Evolutionary conservation across 2,888 invertebrate genomes (phyloP).

Genomic region (Pandemis corylana): DNA sequence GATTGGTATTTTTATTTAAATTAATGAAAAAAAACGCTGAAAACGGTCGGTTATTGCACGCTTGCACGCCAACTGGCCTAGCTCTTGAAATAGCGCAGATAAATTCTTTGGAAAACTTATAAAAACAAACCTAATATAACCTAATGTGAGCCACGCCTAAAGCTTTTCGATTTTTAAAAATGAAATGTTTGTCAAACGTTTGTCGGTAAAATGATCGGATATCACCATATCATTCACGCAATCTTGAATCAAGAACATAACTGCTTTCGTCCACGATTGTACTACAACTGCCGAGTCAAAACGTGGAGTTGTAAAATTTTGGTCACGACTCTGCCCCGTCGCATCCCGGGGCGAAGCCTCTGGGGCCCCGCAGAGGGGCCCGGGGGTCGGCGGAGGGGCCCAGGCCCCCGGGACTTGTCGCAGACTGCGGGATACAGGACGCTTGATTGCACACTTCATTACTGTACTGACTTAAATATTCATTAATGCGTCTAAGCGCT

Average conservation of each 20-base stretch:
- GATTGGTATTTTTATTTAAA: slow-evolving; percentile 1
- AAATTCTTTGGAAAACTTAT: no score
- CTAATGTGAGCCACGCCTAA: no score
- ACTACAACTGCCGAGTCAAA: slow-evolving; percentile 45
- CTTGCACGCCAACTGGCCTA: neutral
- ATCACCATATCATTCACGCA: no score
- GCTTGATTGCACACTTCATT: slow-evolving; percentile 43
- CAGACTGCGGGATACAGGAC: slow-evolving; percentile 40
- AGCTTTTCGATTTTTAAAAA: no score
- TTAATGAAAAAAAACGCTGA: neutral
- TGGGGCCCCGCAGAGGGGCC: slow-evolving; percentile 5
- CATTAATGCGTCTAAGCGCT: slow-evolving; percentile 38
- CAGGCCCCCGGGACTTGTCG: slow-evolving; percentile 39
- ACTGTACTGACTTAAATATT: slow-evolving; percentile 38
- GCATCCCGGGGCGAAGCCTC: slow-evolving; percentile 28
- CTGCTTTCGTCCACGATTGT: slow-evolving; percentile 30
- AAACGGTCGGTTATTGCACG: neutral
- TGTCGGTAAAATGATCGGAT: no score
- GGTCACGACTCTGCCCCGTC: slow-evolving; percentile 53
- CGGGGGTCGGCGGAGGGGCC: slow-evolving; percentile 3
- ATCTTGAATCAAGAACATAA: neutral
- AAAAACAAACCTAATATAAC: no score
- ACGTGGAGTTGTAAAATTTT: slow-evolving; percentile 56
- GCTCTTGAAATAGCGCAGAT: neutral
- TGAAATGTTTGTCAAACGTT: no score